These are phyloP conservation scores for Pygmarrhopalites habei DNA, from an alignment of 1,140 invertebrate species.

Conservation along the genomic window DNA sequence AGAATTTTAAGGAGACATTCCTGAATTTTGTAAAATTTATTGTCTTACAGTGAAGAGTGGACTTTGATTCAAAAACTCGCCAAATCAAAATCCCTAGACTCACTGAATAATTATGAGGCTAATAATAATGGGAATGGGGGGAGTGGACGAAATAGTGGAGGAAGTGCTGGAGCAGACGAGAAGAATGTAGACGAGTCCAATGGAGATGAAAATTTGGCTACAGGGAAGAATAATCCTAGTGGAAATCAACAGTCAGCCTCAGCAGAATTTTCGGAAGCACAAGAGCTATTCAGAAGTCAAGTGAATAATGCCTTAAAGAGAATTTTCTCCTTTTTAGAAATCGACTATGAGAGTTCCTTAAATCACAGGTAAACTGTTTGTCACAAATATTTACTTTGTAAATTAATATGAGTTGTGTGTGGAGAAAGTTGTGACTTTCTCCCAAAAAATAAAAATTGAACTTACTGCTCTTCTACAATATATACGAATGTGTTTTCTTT, in stretches of 20 bases:
- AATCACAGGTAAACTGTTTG: constrained; percentile 54
- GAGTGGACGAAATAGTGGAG: constrained; percentile 14
- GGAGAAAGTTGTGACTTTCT: too few relatives aligned
- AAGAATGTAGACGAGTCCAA: background rate
- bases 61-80: constrained; percentile 51
- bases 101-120: background rate
- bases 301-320: constrained; percentile 61
- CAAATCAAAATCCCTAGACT: constrained; percentile 27
- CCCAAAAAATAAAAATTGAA: constrained; percentile 7
- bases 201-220: background rate
- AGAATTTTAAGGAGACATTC: too few relatives aligned
- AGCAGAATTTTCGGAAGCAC: constrained; percentile 49
- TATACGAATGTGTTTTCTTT: too few relatives aligned
- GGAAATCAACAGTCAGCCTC: background rate
- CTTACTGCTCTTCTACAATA: background rate
- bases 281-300: constrained; percentile 67
- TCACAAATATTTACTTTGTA: background rate
- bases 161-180: background rate
- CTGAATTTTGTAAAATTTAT: too few relatives aligned
- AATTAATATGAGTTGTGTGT: too few relatives aligned
- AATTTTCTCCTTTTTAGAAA: constrained; percentile 71
- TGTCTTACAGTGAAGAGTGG: constrained; percentile 93
- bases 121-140: constrained; percentile 13
- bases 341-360: constrained; percentile 57
- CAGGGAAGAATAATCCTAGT: background rate